Percentiles rank a stretch among this genome's conserved stretches.
Evolutionary conservation across 2,888 invertebrate genomes (phyloP).

Genomic region (Lucinisca nassula): DNA sequence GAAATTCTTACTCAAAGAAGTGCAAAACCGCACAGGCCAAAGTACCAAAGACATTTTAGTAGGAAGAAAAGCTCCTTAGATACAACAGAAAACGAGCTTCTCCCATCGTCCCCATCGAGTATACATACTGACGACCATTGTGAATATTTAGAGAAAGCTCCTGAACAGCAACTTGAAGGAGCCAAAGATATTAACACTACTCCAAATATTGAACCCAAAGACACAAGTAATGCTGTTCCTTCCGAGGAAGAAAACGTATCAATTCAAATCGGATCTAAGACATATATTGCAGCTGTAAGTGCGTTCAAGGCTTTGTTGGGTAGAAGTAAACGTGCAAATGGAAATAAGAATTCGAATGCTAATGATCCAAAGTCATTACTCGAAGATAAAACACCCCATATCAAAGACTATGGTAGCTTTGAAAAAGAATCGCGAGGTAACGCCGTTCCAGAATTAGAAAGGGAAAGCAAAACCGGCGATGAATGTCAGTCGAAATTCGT

Average conservation of each 20-base stretch:
- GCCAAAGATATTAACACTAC: not conserved
- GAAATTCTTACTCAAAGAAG: constrained; percentile 21
- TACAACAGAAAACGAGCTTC: constrained; percentile 3
- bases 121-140: too few relatives aligned
- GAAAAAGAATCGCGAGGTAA: too few relatives aligned
- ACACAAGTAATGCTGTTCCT: not conserved
- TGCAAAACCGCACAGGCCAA: constrained; percentile 30
- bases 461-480: too few relatives aligned
- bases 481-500: not conserved
- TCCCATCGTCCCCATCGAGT: too few relatives aligned
- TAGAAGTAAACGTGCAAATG: not conserved
- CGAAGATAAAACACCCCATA: not conserved
- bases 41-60: constrained; percentile 54
- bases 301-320: not conserved
- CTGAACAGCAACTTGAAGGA: too few relatives aligned
- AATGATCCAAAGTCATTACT: not conserved
- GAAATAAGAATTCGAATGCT: not conserved
- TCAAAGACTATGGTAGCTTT: not conserved
- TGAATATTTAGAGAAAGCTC: too few relatives aligned
- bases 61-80: constrained; percentile 24
- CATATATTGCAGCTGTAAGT: not conserved
- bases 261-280: not conserved
- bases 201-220: not conserved
- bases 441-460: too few relatives aligned
- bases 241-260: not conserved